Base-by-base conservation (phyloP, 2,888 invertebrate genomes). In the Yponomeuta plumbellus region DNA sequence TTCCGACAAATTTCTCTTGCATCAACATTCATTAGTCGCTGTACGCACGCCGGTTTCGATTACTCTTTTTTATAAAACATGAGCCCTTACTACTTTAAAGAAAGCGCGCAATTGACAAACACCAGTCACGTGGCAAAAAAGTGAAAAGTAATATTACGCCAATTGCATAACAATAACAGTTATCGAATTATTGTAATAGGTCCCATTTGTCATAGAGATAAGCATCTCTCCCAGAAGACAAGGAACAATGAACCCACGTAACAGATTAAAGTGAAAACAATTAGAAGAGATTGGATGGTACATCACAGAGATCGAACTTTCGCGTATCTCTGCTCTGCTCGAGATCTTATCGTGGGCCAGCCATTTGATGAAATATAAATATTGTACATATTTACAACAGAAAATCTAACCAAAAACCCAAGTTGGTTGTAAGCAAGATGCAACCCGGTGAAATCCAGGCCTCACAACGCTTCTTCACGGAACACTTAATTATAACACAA, bases 251-350 rank as follows among this genome's bases (percentile, higher is more conserved):
- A 78, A 76, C 72, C 74, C 71, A 80, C 80, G 83, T 81, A 85
- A 85, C 78, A 78, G 78, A 77, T 72, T 81, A 87, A 87, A 88
- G 86, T 79, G 83, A 85, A 86, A 87, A 86, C 83, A 88, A 86
- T 87, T 86, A 86, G 83, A 65, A 57, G 80, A 77, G 80, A 80
- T 81, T 76, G 61, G 64, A 71, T 70, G 79, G 77, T 73, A 79
- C 76, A 76, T 80, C 81, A 76, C 74, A 69, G 71, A 59, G 62
- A 59, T 56, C 56, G 40, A 20, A 79, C 85, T 86, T 85, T 85
- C 85, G 77, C 83, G 74, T 70, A 70, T 20, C 67, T 67, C 66
- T 66, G 69, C 73, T 74, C 69, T 72, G 64, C 67, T 67, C 66
- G 66, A 70, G 74, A 75, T 75, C 68, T 72, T 76, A 76, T 77